These are phyloP conservation scores for Telenomus remus DNA, from an alignment of 1,140 invertebrate species.

Conservation along the genomic window DNA sequence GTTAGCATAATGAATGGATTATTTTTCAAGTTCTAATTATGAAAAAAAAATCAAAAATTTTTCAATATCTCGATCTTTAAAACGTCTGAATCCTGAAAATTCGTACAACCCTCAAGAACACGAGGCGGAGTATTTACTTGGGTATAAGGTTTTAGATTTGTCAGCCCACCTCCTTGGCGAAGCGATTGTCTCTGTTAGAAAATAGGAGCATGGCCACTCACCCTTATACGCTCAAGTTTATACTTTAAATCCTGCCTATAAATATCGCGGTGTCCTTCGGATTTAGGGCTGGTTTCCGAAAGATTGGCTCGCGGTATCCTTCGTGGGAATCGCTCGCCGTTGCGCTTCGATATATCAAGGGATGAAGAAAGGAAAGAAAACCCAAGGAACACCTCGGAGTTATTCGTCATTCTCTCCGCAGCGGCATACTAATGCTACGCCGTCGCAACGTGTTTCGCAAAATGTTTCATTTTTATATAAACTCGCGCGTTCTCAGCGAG, in stretches of 20 bases:
- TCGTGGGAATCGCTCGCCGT: slow-evolving; percentile 74
- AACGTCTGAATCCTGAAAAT: slow-evolving; percentile 39
- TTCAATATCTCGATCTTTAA: slow-evolving; percentile 58
- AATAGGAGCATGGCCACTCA: slow-evolving; percentile 67
- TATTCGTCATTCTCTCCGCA: slow-evolving; percentile 69
- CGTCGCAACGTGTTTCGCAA: neutral
- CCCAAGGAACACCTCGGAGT: slow-evolving; percentile 60
- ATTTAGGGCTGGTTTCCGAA: slow-evolving; percentile 75
- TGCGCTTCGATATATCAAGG: slow-evolving; percentile 74
- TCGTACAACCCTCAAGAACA: slow-evolving; percentile 47
- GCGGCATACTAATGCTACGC: slow-evolving; percentile 60
- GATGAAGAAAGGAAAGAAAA: slow-evolving; percentile 68
- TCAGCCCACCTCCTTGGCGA: slow-evolving; percentile 52
- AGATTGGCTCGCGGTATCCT: slow-evolving; percentile 76
- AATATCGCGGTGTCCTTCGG: slow-evolving; percentile 74
- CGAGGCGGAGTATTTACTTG: slow-evolving; percentile 61
- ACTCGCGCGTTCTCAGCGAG: too few relatives aligned
- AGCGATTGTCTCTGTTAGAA: slow-evolving; percentile 67
- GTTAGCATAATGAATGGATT: too few relatives aligned
- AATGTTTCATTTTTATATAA: neutral
- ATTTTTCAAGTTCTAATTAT: too few relatives aligned
- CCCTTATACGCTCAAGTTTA: slow-evolving; percentile 71
- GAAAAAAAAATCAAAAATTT: too few relatives aligned
- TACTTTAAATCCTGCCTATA: slow-evolving; percentile 76
- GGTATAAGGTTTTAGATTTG: slow-evolving; percentile 67